These are phyloP conservation scores for Spicauda simplicius DNA, from an alignment of 2,888 invertebrate genomes.

Conservation along the genomic window DNA sequence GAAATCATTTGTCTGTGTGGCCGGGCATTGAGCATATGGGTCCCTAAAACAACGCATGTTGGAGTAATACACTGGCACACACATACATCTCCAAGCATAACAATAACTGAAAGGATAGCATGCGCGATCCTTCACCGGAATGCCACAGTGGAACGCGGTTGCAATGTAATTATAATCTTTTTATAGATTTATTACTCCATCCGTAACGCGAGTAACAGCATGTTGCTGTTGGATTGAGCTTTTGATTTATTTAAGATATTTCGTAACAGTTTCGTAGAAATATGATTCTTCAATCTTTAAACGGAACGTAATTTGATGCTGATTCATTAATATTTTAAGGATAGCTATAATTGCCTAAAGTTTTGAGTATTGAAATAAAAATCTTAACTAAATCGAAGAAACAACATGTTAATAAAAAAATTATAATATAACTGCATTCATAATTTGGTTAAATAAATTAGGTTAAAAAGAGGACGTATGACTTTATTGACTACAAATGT, in stretches of 20 bases:
- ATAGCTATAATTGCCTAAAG: not conserved
- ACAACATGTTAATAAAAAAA: too few relatives aligned
- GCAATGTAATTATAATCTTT: constrained; percentile 31
- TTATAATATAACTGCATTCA: too few relatives aligned
- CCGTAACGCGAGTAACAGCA: constrained; percentile 22
- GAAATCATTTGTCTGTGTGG: too few relatives aligned
- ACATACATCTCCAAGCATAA: too few relatives aligned
- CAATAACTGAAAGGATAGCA: not conserved
- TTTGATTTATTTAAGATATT: constrained; percentile 26
- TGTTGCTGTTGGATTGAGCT: constrained; percentile 6
- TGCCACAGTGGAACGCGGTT: constrained; percentile 25
- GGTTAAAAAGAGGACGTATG: too few relatives aligned
- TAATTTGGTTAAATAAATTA: too few relatives aligned
- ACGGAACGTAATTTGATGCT: not conserved
- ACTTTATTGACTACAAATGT: too few relatives aligned
- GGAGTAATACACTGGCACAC: too few relatives aligned
- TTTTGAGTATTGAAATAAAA: too few relatives aligned
- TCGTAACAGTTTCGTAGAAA: constrained; percentile 17
- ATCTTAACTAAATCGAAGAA: too few relatives aligned
- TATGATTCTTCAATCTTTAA: not conserved
- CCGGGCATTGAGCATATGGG: too few relatives aligned
- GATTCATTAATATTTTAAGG: not conserved
- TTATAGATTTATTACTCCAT: constrained; percentile 34
- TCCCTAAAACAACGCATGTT: too few relatives aligned
- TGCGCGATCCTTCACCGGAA: constrained; percentile 14